Conservation (phyloP, 1,140 invertebrate genomes). For the Bombus soroeensis region DNA sequence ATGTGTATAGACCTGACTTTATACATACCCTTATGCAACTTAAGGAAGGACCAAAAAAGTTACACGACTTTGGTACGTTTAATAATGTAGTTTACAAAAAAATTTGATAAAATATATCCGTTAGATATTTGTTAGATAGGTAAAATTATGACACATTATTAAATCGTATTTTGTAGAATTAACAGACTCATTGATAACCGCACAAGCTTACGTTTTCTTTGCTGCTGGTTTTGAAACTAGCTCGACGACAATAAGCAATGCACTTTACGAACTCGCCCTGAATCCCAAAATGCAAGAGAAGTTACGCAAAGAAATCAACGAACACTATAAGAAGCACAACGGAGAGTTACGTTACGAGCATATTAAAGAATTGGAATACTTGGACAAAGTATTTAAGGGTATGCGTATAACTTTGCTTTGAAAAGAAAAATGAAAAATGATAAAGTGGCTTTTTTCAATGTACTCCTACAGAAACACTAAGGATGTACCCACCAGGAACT, state of each 20-base stretch:
- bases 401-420: neutral
- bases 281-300: slow-evolving; percentile 82
- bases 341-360: slow-evolving; percentile 63
- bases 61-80: slow-evolving; percentile 59
- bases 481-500: slow-evolving; percentile 84
- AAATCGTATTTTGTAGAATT: slow-evolving; percentile 57
- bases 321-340: slow-evolving; percentile 51
- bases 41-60: slow-evolving; percentile 56
- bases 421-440: neutral
- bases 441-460: neutral
- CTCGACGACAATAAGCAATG: slow-evolving; percentile 80
- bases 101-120: too few species aligned
- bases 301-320: slow-evolving; percentile 81
- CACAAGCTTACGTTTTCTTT: slow-evolving; percentile 79
- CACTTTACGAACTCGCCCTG: slow-evolving; percentile 81
- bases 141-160: neutral
- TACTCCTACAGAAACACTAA: slow-evolving; percentile 83
- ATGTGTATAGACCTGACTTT: slow-evolving; percentile 73
- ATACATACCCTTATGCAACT: slow-evolving; percentile 83
- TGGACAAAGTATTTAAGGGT: slow-evolving; percentile 72
- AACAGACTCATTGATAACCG: slow-evolving; percentile 65
- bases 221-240: slow-evolving; percentile 85
- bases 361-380: slow-evolving; percentile 70
- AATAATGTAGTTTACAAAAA: too few species aligned
- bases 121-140: neutral